Evolutionary conservation across 1,140 invertebrate species (phyloP).

Genomic region (Druon quercuslanigerum): DNA sequence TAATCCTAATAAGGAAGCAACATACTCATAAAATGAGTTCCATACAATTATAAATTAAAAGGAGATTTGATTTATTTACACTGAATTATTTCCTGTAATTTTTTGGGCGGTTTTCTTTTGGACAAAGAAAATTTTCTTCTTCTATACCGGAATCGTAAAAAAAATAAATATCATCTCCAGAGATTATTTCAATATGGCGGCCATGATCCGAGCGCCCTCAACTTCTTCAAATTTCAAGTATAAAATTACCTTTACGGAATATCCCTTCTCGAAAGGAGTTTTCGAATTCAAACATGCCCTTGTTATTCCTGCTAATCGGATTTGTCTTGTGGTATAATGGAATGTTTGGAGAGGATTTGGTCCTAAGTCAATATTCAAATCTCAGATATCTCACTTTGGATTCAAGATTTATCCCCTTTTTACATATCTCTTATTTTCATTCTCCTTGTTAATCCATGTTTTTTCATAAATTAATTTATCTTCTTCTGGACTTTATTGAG

Average conservation of each 20-base stretch:
- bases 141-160: neutral
- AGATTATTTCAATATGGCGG: neutral
- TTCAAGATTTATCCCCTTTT: neutral
- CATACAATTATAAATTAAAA: neutral
- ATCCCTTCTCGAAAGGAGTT: too few relatives aligned
- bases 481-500: neutral
- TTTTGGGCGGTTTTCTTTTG: neutral
- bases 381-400: neutral
- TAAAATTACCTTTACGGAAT: neutral
- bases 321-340: neutral
- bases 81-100: neutral
- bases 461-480: neutral
- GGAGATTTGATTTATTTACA: neutral
- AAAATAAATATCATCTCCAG: neutral
- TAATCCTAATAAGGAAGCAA: too few relatives aligned
- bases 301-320: neutral
- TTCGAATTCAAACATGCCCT: neutral
- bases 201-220: neutral
- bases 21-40: too few relatives aligned
- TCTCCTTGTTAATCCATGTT: neutral
- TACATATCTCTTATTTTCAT: neutral
- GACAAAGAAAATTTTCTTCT: neutral
- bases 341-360: conserved; percentile 5
- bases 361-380: conserved; percentile 9
- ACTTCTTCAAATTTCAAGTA: neutral